A percentile compares a stretch with the other conserved stretches of the same genome.
phyloP scores from a whole-genome alignment of 2,113 vertebrate species.

The Phrynocephalus versicolor region DNA sequence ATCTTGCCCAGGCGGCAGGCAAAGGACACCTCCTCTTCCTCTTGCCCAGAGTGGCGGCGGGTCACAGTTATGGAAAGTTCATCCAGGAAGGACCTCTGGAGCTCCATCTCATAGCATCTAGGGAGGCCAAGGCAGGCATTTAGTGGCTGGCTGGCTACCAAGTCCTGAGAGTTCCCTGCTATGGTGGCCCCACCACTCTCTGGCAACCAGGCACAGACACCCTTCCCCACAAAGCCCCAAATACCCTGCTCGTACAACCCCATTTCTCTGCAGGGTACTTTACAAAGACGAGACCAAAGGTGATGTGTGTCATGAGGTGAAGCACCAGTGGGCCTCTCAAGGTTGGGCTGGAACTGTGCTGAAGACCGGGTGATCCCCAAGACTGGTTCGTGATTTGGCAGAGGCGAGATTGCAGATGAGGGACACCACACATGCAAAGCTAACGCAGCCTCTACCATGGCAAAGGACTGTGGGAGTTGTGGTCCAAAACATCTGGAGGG shows the following conservation, averaged over 20 bases:
- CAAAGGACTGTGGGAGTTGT: too few species aligned
- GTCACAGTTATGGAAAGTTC: slow-evolving; percentile 81
- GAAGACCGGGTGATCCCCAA: neutral
- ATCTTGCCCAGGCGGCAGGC: slow-evolving; percentile 87
- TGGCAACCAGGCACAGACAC: neutral
- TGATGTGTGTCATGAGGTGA: too few species aligned
- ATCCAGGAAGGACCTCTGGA: slow-evolving; percentile 74
- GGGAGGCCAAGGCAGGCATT: neutral
- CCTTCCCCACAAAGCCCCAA: neutral
- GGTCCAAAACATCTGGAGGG: too few species aligned
- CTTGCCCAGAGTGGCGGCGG: slow-evolving; percentile 45
- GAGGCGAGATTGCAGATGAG: neutral
- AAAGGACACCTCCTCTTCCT: slow-evolving; percentile 74
- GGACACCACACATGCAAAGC: too few species aligned
- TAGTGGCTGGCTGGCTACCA: accelerated
- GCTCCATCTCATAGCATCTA: slow-evolving; percentile 85
- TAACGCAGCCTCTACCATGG: neutral
- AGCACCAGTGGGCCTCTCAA: too few species aligned
- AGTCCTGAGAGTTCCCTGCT: too few species aligned
- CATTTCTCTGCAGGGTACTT: neutral
- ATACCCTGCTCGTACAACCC: too few species aligned
- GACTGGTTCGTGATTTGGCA: too few species aligned
- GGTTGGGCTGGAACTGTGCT: neutral
- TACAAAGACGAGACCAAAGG: neutral
- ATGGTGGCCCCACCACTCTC: neutral